Evolutionary conservation across 2,888 invertebrate species (phyloP).

Genomic region (Torymus texanus): DNA sequence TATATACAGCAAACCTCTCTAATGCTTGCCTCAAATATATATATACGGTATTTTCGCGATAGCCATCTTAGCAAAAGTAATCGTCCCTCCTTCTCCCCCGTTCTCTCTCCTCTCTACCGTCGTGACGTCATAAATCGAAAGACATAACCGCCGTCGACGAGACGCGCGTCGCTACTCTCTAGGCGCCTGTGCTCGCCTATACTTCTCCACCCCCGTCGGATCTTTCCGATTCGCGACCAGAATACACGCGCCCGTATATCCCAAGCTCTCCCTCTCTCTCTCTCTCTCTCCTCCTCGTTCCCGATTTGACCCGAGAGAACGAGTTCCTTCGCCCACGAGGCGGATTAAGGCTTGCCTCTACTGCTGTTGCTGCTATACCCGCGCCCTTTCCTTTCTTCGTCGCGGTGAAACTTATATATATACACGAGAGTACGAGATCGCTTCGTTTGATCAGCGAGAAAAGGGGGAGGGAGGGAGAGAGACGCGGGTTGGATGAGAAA

Average conservation of each 20-base stretch:
- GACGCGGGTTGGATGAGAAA: constrained; percentile 52
- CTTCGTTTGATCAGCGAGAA: constrained; percentile 52
- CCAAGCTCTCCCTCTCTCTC: not conserved
- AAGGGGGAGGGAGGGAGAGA: constrained; percentile 39
- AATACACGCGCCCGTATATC: not conserved
- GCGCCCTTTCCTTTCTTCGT: not conserved
- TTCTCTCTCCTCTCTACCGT: not conserved
- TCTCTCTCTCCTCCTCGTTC: not conserved
- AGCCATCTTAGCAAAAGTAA: constrained; percentile 62
- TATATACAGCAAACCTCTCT: not conserved
- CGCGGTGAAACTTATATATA: constrained; percentile 1
- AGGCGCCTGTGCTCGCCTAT: constrained; percentile 59
- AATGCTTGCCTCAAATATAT: not conserved
- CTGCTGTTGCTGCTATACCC: not conserved
- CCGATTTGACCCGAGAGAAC: constrained; percentile 22
- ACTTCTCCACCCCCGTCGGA: not conserved
- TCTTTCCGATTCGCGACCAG: constrained; percentile 18
- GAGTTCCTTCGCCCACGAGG: constrained; percentile 15
- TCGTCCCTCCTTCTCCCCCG: constrained; percentile 59
- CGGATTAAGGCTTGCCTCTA: constrained; percentile 7
- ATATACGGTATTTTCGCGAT: constrained; percentile 22
- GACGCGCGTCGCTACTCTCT: constrained; percentile 57
- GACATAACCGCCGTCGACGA: constrained; percentile 64
- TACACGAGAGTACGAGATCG: constrained; percentile 23
- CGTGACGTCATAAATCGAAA: constrained; percentile 70